Conservation (phyloP, 2,797 vertebrate genomes). For the Arremon brunneinucha region DNA sequence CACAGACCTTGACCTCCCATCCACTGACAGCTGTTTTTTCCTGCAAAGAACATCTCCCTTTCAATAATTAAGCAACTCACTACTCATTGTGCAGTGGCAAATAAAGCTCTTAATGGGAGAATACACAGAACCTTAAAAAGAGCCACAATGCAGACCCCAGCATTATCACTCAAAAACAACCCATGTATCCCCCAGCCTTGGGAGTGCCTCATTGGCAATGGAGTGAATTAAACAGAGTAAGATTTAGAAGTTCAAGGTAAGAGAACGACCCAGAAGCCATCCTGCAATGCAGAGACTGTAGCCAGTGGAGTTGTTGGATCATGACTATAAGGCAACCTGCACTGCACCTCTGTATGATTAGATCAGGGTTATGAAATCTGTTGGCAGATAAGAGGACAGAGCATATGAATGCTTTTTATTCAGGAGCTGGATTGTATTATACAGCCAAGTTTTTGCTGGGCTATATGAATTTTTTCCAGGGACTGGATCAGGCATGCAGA, state of each 20-base stretch:
- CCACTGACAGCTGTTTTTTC: neutral
- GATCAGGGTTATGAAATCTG: neutral
- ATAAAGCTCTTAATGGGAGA: neutral
- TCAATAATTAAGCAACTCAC: neutral
- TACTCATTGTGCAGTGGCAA: neutral
- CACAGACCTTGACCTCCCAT: neutral
- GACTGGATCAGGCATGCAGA: neutral
- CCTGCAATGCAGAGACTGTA: neutral
- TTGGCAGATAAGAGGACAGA: neutral
- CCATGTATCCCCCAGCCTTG: neutral
- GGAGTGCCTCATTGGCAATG: neutral
- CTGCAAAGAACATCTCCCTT: neutral
- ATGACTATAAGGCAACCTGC: neutral
- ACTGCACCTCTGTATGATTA: neutral
- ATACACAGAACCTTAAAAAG: neutral
- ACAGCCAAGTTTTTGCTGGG: neutral
- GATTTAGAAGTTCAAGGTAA: neutral
- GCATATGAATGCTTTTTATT: neutral
- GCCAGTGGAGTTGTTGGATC: neutral
- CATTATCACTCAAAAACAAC: neutral
- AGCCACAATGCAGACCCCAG: neutral
- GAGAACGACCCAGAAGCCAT: neutral
- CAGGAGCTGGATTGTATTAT: neutral
- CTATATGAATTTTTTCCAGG: neutral
- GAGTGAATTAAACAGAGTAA: neutral